Base-by-base conservation (phyloP, 2,888 invertebrate genomes). In the Plebejus anna region DNA sequence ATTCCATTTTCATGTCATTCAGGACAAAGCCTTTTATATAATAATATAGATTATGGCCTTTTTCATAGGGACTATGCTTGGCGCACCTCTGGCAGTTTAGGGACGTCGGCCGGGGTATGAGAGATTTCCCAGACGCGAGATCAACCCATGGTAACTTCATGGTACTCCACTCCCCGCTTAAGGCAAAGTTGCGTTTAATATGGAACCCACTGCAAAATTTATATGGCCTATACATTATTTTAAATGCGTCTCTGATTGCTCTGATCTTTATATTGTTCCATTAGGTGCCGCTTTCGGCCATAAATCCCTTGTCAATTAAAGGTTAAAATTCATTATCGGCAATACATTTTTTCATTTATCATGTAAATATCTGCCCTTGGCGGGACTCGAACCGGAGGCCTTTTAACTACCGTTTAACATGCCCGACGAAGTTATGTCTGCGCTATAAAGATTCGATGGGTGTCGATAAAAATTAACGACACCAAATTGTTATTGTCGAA, bases 331-430 rank as follows among this genome's bases (percentile, higher is more conserved):
- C 66, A 66, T 66, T 36, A 66, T 66, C 66, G 66, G 32, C 66
- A 66, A 42, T 71, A 71, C 71, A 71, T 42, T 42, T 71, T 38
- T 71, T 71, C 42, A 42, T 71, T 71, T 71, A 71, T 71, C 71
- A 42, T 71, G 42, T 42, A 22, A 71, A 71, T 42, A 42, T 42
- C 42, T 71, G 42, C n/a, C 71, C 71, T 71, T 71, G 71, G n/a
- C 22, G 38, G 71, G 71, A 22, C n/a, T 7, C 28, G 42, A 38
- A 70, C 38, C 38, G 9, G 42, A n/a, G 71, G 9, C 42, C 71
- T 71, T 22, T 71, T 66, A 66, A 66, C 66, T 36, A 66, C 66
- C 71, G 42, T 22, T 71, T 71, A 42, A 42, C 42, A 42, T 71
- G 38, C n/a, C 70, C n/a, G 70, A 7, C 66, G 32, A 66, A 66